phyloP scores from a whole-genome alignment of 2,113 vertebrate species.

The Scatophagus argus region DNA sequence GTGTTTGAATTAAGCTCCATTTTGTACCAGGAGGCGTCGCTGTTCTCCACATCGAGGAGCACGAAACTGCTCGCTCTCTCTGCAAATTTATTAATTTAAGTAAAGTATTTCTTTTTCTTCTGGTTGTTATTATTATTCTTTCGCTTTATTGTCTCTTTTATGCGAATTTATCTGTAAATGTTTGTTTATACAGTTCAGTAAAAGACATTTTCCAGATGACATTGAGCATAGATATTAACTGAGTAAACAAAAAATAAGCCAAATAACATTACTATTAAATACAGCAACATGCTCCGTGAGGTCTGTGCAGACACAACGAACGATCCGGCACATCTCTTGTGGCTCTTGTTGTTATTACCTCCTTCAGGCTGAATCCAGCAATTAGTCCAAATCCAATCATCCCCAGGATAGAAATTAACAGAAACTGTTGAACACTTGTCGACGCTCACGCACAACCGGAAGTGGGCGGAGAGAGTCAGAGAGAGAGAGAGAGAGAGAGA shows the following conservation, averaged over 20 bases:
- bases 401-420: conserved; percentile 16
- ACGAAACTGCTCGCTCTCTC: too few species aligned
- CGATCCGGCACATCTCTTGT: too few species aligned
- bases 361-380: neutral
- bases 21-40: conserved; percentile 52
- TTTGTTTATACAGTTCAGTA: too few species aligned
- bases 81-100: too few species aligned
- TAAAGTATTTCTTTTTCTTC: too few species aligned
- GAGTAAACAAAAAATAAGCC: neutral
- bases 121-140: too few species aligned
- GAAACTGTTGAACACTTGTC: conserved; percentile 32
- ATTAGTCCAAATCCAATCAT: neutral
- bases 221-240: too few species aligned
- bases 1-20: neutral
- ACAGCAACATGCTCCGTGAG: too few species aligned
- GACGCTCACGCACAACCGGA: conserved; percentile 71
- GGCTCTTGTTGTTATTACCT: neutral
- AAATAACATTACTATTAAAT: too few species aligned
- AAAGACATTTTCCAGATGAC: neutral
- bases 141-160: too few species aligned
- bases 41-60: conserved; percentile 5
- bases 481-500: conserved; percentile 1
- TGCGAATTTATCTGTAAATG: too few species aligned
- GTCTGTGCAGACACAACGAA: neutral
- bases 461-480: conserved; percentile 73